These are phyloP conservation scores for Yponomeuta cagnagella DNA, from an alignment of 2,888 invertebrate species.

Conservation along the genomic window DNA sequence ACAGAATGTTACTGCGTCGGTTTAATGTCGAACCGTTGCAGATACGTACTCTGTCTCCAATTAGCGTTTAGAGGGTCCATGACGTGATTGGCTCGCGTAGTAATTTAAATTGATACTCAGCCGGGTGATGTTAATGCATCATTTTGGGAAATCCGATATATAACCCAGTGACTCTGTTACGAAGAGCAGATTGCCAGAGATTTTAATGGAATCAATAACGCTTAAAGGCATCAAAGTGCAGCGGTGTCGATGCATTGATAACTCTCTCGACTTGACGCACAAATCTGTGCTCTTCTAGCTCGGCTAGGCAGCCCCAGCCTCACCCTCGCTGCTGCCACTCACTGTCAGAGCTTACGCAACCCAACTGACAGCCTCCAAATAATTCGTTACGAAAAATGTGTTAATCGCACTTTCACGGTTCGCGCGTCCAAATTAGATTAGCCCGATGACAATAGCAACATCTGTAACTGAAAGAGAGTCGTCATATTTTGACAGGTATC, in stretches of 20 bases:
- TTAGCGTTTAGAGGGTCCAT: constrained; percentile 2
- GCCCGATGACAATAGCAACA: constrained; percentile 66
- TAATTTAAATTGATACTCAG: neutral
- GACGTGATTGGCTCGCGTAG: neutral
- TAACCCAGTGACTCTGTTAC: neutral
- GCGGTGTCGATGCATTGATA: constrained; percentile 24
- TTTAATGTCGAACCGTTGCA: constrained; percentile 4
- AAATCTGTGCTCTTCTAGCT: constrained; percentile 9
- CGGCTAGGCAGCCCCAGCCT: constrained; percentile 39
- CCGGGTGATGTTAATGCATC: neutral
- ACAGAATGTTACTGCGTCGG: constrained; percentile 9
- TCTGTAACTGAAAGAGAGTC: constrained; percentile 66
- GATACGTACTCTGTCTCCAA: constrained; percentile 4
- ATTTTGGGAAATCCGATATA: neutral
- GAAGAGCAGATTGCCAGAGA: neutral
- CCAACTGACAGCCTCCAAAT: constrained; percentile 69
- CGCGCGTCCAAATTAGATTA: constrained; percentile 69
- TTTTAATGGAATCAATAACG: constrained; percentile 1
- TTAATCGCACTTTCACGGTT: constrained; percentile 73
- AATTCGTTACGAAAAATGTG: constrained; percentile 72
- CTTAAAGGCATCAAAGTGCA: constrained; percentile 1
- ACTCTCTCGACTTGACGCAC: constrained; percentile 36
- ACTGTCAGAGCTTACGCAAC: constrained; percentile 74
- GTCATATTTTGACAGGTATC: constrained; percentile 75
- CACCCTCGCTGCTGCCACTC: constrained; percentile 55